Evolutionary conservation across 2,888 invertebrate genomes (phyloP).

Genomic region (Phengaris arion): DNA sequence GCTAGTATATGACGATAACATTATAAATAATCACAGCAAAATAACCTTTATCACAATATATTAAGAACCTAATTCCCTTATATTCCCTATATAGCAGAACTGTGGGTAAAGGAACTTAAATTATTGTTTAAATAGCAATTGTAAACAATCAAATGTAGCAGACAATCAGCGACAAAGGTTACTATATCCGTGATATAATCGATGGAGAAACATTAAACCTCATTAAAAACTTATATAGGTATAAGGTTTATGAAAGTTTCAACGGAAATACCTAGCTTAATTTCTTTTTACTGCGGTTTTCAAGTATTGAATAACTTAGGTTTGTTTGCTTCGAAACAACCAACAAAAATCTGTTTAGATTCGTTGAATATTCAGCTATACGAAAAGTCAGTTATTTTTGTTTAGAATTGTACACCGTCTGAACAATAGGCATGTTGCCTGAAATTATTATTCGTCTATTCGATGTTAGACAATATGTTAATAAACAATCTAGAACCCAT

Average conservation of each 20-base stretch:
- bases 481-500: no score
- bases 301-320: not conserved
- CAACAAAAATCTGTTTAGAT: no score
- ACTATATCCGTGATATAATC: constrained; percentile 12
- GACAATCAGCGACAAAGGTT: constrained; percentile 21
- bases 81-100: not conserved
- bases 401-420: no score
- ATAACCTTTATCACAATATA: not conserved
- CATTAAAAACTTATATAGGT: constrained; percentile 6
- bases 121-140: constrained; percentile 22
- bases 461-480: no score
- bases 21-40: not conserved
- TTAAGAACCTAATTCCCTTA: not conserved
- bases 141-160: not conserved
- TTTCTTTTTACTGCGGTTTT: not conserved
- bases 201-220: constrained; percentile 15
- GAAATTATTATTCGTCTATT: no score
- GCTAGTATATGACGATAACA: constrained; percentile 18
- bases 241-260: not conserved
- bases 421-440: no score
- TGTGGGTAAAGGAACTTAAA: constrained; percentile 1
- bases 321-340: no score
- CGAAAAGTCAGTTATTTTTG: no score
- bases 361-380: no score
- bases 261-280: not conserved